Evolutionary conservation across 2,797 vertebrate genomes (phyloP).

Genomic region (Trematomus bernacchii): DNA sequence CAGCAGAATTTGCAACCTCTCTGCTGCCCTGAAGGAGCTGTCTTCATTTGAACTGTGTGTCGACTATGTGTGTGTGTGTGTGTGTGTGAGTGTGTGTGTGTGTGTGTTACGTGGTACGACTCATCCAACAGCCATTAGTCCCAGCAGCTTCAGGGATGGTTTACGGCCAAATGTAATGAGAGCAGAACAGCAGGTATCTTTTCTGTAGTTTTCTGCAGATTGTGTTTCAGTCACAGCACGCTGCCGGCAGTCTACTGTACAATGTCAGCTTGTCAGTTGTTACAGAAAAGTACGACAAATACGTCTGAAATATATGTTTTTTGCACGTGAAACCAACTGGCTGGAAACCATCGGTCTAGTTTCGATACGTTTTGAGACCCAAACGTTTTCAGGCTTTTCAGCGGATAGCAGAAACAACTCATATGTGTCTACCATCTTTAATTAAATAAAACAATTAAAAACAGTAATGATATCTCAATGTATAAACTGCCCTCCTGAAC

Average conservation of each 20-base stretch:
- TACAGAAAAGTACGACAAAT: background rate
- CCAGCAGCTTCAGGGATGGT: conserved; percentile 22
- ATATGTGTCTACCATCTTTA: too few species aligned
- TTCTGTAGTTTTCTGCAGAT: conserved; percentile 26
- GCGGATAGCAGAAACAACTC: too few species aligned
- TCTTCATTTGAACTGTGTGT: background rate
- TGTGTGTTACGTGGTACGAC: background rate
- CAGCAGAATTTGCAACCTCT: conserved; percentile 28
- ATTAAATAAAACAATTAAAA: too few species aligned
- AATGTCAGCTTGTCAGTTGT: background rate
- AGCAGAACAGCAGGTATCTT: conserved; percentile 34
- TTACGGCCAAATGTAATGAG: conserved; percentile 8
- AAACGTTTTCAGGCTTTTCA: too few species aligned
- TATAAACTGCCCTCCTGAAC: too few species aligned
- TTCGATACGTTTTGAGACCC: too few species aligned
- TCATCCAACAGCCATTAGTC: conserved; percentile 5
- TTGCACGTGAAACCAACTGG: too few species aligned
- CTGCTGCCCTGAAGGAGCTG: conserved; percentile 1
- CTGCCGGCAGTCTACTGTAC: background rate
- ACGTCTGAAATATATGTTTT: too few species aligned
- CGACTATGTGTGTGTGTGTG: background rate
- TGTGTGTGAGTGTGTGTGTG: conserved; percentile 5
- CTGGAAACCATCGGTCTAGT: too few species aligned
- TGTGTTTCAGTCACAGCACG: background rate
- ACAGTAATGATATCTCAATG: too few species aligned